Base-by-base conservation (phyloP, 2,888 invertebrate genomes). In the Trachelus iudaicus region DNA sequence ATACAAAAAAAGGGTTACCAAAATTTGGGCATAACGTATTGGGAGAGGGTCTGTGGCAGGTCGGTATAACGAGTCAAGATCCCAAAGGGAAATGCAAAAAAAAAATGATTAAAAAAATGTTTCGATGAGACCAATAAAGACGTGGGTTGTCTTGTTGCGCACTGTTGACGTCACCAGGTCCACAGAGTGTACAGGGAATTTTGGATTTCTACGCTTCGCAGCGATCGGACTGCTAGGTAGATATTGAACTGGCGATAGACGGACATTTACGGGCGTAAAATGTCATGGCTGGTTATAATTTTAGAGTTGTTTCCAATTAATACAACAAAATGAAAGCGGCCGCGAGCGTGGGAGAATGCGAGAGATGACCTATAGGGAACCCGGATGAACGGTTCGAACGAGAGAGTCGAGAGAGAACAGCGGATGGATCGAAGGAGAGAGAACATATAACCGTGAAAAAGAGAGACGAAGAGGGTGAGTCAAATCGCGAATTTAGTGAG, bases 221-320 rank as follows among this genome's bases (percentile, higher is more conserved):
- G 75, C 76, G 35, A 76, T 73, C 73, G 31, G 74, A 40, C 76
- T 71, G 30, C 4, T 56, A 56, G 23, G 56, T 9, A 23, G 68
- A 30, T 73, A 35, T 73, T 76, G 69, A 76, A 73, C 34, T 73
- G 23, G 3, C 34, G 9, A 15, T 78, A 78, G 81, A 23, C 23
- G 81, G 80, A 85, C 86, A 85, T 85, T 85, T 83, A 84, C 80
- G 80, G 82, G 82, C 75, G 79, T 80, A 79, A 84, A 85, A 83
- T 85, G 82, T 83, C 82, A 83, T 82, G 82, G 81, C 81, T 79
- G 85, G 81, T 84, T 85, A 88, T 87, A 84, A 86, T 86, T 88
- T 87, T 84, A 81, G 79, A 84, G 83, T 86, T 83, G 85, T 84
- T 84, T 86, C 82, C 87, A 86, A 88, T 87, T 87, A 86, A 87